Percentiles rank a stretch among this genome's conserved stretches.
These are phyloP conservation scores for Lagorchestes hirsutus DNA, from an alignment of 2,797 vertebrate species.

Conservation along the genomic window DNA sequence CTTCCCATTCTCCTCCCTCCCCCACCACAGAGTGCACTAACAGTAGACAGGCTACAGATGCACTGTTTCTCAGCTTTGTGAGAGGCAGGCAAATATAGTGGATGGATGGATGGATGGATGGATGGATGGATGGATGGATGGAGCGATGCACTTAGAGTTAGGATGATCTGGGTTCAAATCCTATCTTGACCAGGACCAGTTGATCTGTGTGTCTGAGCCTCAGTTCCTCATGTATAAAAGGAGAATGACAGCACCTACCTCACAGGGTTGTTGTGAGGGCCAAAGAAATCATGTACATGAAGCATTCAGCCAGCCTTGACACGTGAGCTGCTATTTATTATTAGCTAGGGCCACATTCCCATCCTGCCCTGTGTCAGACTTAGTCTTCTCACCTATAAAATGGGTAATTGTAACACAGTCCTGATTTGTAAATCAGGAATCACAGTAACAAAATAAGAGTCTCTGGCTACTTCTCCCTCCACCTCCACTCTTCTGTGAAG, in stretches of 20 bases:
- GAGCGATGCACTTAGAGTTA: not conserved
- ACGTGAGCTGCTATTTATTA: not conserved
- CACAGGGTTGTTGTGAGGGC: not conserved
- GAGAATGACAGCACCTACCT: not conserved
- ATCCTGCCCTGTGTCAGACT: not conserved
- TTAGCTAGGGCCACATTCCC: not conserved
- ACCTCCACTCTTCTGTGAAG: not conserved
- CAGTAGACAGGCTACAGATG: not conserved
- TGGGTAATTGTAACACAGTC: not conserved
- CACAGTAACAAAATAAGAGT: not conserved
- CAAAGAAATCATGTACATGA: not conserved
- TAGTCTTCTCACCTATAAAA: not conserved
- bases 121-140: not conserved
- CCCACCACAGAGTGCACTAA: not conserved
- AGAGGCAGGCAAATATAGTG: not conserved
- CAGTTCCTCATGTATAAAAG: not conserved
- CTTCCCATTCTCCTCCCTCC: not conserved
- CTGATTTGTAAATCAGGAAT: not conserved
- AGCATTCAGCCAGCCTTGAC: not conserved
- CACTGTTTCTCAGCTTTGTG: not conserved
- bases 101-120: rapidly evolving
- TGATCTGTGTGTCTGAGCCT: not conserved
- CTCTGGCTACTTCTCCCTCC: not conserved
- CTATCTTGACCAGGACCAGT: not conserved
- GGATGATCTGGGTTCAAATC: not conserved